phyloP scores from a whole-genome alignment of 53 echinoderm and acorn worm genomes.

The Paracentrotus lividus region DNA sequence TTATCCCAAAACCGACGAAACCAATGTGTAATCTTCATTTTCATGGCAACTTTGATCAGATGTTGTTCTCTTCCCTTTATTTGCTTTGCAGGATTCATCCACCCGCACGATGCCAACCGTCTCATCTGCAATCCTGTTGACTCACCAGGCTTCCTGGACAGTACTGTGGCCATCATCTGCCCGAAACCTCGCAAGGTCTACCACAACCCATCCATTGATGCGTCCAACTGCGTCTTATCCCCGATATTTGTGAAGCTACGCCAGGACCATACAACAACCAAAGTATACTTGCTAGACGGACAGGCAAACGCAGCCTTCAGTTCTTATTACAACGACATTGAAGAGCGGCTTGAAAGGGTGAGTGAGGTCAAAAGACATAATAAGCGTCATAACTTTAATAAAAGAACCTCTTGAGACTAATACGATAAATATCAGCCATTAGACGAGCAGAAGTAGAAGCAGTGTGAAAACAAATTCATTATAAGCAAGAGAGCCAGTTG shows the following conservation, averaged over 20 bases:
- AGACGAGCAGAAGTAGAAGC: too few species aligned
- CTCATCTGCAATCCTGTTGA: neutral
- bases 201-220: constrained; percentile 21
- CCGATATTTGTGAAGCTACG: constrained; percentile 39
- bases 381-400: too few species aligned
- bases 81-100: constrained; percentile 50
- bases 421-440: too few species aligned
- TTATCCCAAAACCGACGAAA: too few species aligned
- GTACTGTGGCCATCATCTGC: constrained; percentile 45
- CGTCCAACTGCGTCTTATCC: neutral
- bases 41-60: too few species aligned
- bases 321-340: constrained; percentile 48
- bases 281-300: constrained; percentile 19
- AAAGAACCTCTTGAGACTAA: too few species aligned
- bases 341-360: constrained; percentile 41
- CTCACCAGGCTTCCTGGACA: constrained; percentile 43
- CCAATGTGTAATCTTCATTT: too few species aligned
- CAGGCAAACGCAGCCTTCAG: constrained; percentile 47
- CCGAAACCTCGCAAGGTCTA: constrained; percentile 45
- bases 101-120: neutral
- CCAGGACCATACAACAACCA: constrained; percentile 1
- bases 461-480: too few species aligned
- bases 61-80: neutral
- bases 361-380: too few species aligned
- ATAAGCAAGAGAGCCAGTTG: too few species aligned